Percentiles rank a stretch among this genome's conserved stretches.
Evolutionary conservation across 2,888 invertebrate species (phyloP).

Genomic region (Dyspetes luteomarginatus): DNA sequence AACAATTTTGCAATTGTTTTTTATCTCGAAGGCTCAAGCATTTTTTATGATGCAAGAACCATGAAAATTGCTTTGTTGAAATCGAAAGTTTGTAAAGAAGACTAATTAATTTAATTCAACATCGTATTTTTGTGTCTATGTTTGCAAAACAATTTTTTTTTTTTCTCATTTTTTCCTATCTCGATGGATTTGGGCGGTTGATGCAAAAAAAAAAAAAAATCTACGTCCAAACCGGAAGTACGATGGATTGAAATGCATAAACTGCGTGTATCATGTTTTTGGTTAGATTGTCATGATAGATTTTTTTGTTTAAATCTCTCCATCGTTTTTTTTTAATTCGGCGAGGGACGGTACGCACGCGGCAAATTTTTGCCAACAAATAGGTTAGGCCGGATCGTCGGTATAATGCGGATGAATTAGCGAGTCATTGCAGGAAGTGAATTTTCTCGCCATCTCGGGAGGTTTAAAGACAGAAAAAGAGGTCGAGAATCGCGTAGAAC

Average conservation of each 20-base stretch:
- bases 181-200: background rate
- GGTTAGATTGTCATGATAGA: background rate
- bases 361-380: slow-evolving; percentile 32
- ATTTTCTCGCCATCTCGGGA: background rate
- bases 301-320: slow-evolving; percentile 17
- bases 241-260: background rate
- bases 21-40: too few species aligned
- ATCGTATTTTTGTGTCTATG: too few species aligned
- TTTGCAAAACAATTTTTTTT: too few species aligned
- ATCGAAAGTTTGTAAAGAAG: too few species aligned
- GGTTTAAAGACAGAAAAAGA: background rate
- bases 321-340: slow-evolving; percentile 23
- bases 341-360: slow-evolving; percentile 42
- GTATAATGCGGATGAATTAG: slow-evolving; percentile 45
- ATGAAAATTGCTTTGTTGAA: too few species aligned
- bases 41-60: too few species aligned
- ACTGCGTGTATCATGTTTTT: background rate
- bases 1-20: too few species aligned
- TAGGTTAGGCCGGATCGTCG: slow-evolving; percentile 57
- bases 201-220: background rate
- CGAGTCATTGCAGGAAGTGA: slow-evolving; percentile 56
- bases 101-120: too few species aligned
- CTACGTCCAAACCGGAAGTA: background rate
- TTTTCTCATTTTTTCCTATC: too few species aligned
- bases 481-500: background rate